These are phyloP conservation scores for Cerastis leucographa DNA, from an alignment of 2,888 invertebrate species.

Conservation along the genomic window DNA sequence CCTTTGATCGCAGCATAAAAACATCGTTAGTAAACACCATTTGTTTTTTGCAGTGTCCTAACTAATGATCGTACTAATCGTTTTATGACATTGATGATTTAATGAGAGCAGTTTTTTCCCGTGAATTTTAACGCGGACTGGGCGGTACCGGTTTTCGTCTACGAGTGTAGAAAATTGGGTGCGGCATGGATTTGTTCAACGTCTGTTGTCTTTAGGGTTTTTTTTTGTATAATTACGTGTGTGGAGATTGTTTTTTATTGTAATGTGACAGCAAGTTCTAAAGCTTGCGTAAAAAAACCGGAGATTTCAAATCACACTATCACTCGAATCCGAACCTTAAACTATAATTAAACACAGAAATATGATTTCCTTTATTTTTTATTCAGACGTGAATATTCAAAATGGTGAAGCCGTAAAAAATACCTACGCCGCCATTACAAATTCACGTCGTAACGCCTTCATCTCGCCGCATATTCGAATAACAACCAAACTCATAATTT, in stretches of 20 bases:
- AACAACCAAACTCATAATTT: constrained; percentile 85
- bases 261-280: not conserved
- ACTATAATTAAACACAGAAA: constrained; percentile 60
- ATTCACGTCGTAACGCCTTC: constrained; percentile 85
- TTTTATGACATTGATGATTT: constrained; percentile 87
- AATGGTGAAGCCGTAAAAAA: constrained; percentile 75
- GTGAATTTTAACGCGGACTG: constrained; percentile 67
- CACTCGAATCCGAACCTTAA: constrained; percentile 38
- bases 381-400: constrained; percentile 63
- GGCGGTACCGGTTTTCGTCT: constrained; percentile 55
- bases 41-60: constrained; percentile 78
- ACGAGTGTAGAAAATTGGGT: constrained; percentile 46
- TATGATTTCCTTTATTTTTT: constrained; percentile 64
- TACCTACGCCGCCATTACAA: constrained; percentile 80
- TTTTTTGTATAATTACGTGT: constrained; percentile 17
- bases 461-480: constrained; percentile 85
- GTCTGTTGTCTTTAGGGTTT: constrained; percentile 17
- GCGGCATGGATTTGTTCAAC: constrained; percentile 32
- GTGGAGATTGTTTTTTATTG: not conserved
- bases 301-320: constrained; percentile 27
- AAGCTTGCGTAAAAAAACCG: not conserved
- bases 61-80: constrained; percentile 82
- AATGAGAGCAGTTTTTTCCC: constrained; percentile 73
- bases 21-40: constrained; percentile 81
- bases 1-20: constrained; percentile 83